These are phyloP conservation scores for Psophia crepitans DNA, from an alignment of 2,113 vertebrate genomes.

Conservation along the genomic window DNA sequence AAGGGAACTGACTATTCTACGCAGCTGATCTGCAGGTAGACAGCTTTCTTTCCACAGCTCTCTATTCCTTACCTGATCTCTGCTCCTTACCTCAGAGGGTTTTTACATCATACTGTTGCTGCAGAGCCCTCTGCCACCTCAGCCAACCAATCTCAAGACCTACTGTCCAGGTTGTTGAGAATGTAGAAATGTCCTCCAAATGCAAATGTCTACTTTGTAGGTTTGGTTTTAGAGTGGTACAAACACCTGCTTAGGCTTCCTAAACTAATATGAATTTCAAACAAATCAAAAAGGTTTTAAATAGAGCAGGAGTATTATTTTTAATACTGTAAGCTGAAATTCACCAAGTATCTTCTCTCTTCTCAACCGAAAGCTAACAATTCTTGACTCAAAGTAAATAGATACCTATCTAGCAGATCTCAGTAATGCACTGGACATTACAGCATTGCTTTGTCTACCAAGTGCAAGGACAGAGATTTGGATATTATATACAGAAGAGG, in stretches of 20 bases:
- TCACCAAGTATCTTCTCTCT: neutral
- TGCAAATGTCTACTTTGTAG: neutral
- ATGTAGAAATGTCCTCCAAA: neutral
- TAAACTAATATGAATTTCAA: neutral
- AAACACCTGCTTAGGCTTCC: neutral
- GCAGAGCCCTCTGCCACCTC: neutral
- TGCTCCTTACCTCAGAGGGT: neutral
- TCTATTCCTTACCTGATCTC: neutral
- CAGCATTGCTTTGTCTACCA: neutral
- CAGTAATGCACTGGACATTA: neutral
- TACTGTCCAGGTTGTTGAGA: neutral
- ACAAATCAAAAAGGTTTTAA: neutral
- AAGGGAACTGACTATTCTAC: neutral
- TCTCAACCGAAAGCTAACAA: neutral
- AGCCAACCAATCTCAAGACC: neutral
- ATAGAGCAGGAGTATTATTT: neutral
- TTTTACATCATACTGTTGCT: neutral
- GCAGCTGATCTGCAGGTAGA: neutral
- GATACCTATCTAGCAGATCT: neutral
- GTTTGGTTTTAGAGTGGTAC: neutral
- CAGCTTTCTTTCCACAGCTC: neutral
- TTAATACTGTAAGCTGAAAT: neutral
- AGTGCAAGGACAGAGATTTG: neutral
- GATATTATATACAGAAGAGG: neutral
- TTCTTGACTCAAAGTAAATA: neutral